Evolutionary conservation across 2,888 invertebrate species (phyloP).

Genomic region (Cephus runcator): DNA sequence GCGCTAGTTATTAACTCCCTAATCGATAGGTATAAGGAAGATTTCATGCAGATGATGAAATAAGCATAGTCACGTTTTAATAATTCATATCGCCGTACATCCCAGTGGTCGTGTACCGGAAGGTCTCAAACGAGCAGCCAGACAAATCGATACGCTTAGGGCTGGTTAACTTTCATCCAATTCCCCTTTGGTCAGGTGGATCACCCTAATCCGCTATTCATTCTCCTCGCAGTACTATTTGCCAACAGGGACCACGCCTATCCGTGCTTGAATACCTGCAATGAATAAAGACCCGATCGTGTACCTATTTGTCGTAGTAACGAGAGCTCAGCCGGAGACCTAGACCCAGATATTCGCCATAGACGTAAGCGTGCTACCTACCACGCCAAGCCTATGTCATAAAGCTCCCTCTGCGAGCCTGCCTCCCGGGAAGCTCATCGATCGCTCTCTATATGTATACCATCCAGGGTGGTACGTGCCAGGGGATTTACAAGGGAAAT

Average conservation of each 20-base stretch:
- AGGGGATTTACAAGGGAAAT: not conserved
- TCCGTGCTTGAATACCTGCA: not conserved
- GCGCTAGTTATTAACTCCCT: not conserved
- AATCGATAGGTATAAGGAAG: not conserved
- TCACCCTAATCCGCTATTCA: not conserved
- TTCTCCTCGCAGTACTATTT: not conserved
- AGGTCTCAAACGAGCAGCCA: not conserved
- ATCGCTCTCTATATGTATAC: constrained; percentile 9
- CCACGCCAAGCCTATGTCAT: not conserved
- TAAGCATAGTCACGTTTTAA: not conserved
- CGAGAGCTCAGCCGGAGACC: not conserved
- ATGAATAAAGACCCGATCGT: not conserved
- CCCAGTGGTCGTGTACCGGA: not conserved
- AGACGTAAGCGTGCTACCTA: not conserved
- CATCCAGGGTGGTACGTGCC: not conserved
- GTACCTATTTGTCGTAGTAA: not conserved
- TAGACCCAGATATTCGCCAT: constrained; percentile 4
- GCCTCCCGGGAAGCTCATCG: constrained; percentile 18
- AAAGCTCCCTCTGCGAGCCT: constrained; percentile 2
- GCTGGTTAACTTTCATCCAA: not conserved
- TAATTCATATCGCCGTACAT: not conserved
- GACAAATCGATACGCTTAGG: not conserved
- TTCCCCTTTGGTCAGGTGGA: not conserved
- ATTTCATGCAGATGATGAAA: not conserved
- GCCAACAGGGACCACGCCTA: not conserved